Percentiles rank a stretch among this genome's conserved stretches.
These are phyloP conservation scores for Oligia fasciuncula DNA, from an alignment of 2,888 invertebrate genomes.

Conservation along the genomic window DNA sequence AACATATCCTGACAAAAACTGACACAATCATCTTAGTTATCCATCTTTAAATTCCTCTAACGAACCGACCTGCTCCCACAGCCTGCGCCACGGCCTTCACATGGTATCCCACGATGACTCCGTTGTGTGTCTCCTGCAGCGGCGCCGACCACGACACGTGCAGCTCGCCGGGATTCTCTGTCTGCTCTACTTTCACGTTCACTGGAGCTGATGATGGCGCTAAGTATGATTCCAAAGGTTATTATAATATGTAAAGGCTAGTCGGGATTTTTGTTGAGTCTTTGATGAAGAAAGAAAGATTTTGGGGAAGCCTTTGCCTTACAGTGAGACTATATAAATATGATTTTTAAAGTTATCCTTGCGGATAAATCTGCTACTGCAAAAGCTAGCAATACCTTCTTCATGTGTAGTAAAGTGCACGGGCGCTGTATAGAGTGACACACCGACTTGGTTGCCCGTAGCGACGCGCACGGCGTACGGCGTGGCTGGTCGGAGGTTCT, in stretches of 20 bases:
- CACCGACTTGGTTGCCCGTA: constrained; percentile 86
- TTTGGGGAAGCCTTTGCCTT: too few species aligned
- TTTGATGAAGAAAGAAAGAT: too few species aligned
- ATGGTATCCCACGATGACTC: constrained; percentile 84
- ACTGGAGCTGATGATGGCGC: constrained; percentile 85
- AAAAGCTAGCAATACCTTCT: constrained; percentile 77
- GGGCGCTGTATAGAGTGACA: constrained; percentile 83
- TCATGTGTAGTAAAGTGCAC: constrained; percentile 87
- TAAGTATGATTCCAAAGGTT: constrained; percentile 49
- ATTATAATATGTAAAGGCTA: too few species aligned
- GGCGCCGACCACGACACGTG: constrained; percentile 85
- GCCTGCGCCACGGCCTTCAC: constrained; percentile 85
- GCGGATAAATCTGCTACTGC: too few species aligned
- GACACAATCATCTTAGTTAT: neutral
- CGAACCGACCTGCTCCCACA: constrained; percentile 73
- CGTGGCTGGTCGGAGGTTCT: constrained; percentile 83
- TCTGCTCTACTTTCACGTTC: constrained; percentile 82
- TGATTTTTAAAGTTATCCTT: neutral
- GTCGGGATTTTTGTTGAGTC: too few species aligned
- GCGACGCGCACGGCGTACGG: constrained; percentile 84
- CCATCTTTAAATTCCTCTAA: neutral
- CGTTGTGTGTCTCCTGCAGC: constrained; percentile 82
- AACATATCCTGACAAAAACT: neutral
- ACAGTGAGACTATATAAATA: neutral
- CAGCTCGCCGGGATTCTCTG: constrained; percentile 84